A percentile compares a stretch with the other conserved stretches of the same genome.
These are phyloP conservation scores for Drosophila meridiana DNA, from an alignment of 2,888 invertebrate species.

Conservation along the genomic window DNA sequence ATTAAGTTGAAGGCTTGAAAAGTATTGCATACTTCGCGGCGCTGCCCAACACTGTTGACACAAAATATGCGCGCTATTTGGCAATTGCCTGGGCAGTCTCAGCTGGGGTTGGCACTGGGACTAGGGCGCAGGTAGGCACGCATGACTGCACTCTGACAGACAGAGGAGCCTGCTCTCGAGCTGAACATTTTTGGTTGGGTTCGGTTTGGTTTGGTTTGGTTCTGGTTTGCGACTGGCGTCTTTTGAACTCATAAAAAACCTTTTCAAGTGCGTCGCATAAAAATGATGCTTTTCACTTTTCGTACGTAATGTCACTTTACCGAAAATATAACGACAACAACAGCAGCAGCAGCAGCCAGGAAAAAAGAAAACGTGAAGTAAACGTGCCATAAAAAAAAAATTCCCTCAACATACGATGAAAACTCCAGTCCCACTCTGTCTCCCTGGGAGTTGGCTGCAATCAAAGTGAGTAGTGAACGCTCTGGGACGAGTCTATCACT, in stretches of 20 bases:
- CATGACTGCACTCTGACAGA: conserved; percentile 65
- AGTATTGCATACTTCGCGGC: conserved; percentile 47
- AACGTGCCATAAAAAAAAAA: conserved; percentile 23
- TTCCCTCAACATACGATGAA: conserved; percentile 17
- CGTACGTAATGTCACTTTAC: conserved; percentile 44
- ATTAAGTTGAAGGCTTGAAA: conserved; percentile 41
- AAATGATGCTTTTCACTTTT: conserved; percentile 52
- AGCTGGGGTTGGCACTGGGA: no score
- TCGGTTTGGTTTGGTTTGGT: conserved; percentile 20
- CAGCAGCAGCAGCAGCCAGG: neutral
- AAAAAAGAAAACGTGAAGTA: neutral
- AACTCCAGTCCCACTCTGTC: neutral
- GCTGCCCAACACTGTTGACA: conserved; percentile 28
- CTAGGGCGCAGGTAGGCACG: conserved; percentile 31
- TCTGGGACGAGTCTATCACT: conserved; percentile 28
- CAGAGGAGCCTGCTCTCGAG: conserved; percentile 7
- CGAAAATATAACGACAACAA: conserved; percentile 14
- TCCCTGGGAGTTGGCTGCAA: conserved; percentile 42
- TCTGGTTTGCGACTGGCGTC: conserved; percentile 38
- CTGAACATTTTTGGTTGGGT: conserved; percentile 1
- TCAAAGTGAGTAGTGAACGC: conserved; percentile 61
- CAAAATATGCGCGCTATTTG: conserved; percentile 56
- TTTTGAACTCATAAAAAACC: conserved; percentile 53
- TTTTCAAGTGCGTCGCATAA: conserved; percentile 51
- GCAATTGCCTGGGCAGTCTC: conserved; percentile 16